Base-by-base conservation (phyloP, 2,113 vertebrate species). In the Malurus melanocephalus region DNA sequence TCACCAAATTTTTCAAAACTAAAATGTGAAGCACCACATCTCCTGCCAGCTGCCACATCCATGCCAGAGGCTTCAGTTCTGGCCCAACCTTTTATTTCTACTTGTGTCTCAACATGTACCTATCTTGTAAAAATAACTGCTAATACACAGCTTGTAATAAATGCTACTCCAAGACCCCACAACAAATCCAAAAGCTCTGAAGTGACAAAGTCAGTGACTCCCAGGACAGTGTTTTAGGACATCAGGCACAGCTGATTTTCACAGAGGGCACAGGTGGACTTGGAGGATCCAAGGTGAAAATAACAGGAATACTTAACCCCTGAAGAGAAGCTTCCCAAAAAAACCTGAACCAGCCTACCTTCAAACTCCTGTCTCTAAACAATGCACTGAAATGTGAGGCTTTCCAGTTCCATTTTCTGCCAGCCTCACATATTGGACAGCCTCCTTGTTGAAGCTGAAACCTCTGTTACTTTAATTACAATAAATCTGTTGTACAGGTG, bases 51-150 rank as follows among this genome's bases (percentile, higher is more conserved):
- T 56, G 28, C n/a, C 0, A 2, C 4, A 7, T 21, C 71, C 52
- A 48, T 35, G 33, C 33, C 17, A 56, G 45, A 18, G 46, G 13
- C 55, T 76, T 33, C 1, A 69, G 40, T 22, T 68, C 60, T 83
- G 56, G 40, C 26, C 18, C 35, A 46, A 13, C 13, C 15, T 56
- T 38, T 35, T 13, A 56, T 22, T 66, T 65, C 81, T 62, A 7
- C 10, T 73, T 5, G 0, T 19, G 23, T 17, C 62, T 66, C 62
- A 51, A 11, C 8, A 23, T 1, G 0, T 6, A 53, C 9, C 32
- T 40, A 27, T 33, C 81, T 84, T 12, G 10, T 43, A 71, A 74
- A 75, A 76, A 8, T 21, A 61, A 61, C 24, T 30, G 11, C 40
- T 35, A 62, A 48, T 19, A 55, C 7, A 74, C 35, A 60, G 10